phyloP scores from a whole-genome alignment of 2,797 vertebrate genomes.

The Mormyrus hasselquistii region DNA sequence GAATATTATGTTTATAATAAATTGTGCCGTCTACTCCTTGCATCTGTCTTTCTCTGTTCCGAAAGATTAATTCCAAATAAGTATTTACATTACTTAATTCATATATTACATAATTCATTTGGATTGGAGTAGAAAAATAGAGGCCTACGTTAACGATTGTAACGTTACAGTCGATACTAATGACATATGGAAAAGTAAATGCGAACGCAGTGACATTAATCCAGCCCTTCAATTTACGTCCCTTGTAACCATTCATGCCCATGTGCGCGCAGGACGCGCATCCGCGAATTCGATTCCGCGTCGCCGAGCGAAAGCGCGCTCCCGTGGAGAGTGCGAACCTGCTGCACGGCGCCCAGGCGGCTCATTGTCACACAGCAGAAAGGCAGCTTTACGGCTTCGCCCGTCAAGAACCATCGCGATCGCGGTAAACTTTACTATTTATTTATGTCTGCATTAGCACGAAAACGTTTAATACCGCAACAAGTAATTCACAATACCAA shows the following conservation, averaged over 20 bases:
- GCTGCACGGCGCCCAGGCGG: neutral
- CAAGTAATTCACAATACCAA: neutral
- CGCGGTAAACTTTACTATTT: conserved; percentile 2
- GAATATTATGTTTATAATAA: neutral
- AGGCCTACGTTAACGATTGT: neutral
- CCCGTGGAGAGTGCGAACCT: neutral
- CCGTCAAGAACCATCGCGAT: neutral
- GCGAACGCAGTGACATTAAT: neutral
- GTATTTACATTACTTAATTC: neutral
- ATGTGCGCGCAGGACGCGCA: neutral
- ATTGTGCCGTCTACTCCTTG: neutral
- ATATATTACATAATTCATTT: neutral
- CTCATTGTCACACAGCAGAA: neutral
- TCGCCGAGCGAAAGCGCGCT: neutral
- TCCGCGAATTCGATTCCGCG: neutral
- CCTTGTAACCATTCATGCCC: neutral
- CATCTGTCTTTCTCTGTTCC: neutral
- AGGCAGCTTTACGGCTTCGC: neutral
- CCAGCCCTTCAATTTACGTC: neutral
- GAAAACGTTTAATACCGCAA: neutral
- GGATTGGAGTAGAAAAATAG: neutral
- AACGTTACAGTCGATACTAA: neutral
- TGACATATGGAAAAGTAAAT: neutral
- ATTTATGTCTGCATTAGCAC: neutral
- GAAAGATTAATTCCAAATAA: neutral